Percentiles rank a stretch among this genome's conserved stretches.
phyloP scores from a whole-genome alignment of 2,113 vertebrate genomes.

The Leptosomus discolor region DNA sequence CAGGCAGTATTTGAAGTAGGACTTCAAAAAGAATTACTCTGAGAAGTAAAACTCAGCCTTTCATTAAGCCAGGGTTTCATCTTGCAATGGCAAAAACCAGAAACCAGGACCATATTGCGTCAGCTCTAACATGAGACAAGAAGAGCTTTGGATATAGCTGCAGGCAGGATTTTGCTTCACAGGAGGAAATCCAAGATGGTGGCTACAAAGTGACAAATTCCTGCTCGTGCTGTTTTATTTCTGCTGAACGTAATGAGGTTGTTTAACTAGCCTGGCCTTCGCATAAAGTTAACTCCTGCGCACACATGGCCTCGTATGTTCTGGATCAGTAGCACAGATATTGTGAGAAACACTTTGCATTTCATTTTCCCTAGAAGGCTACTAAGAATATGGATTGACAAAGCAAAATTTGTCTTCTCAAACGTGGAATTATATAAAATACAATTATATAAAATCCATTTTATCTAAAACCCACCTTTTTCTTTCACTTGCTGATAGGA shows the following conservation, averaged over 20 bases:
- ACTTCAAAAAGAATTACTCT: neutral
- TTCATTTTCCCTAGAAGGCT: neutral
- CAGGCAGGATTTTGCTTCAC: neutral
- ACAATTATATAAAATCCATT: neutral
- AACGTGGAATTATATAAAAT: neutral
- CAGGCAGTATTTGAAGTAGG: neutral
- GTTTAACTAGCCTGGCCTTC: neutral
- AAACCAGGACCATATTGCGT: neutral
- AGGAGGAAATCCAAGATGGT: conserved; percentile 1
- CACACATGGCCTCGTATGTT: neutral
- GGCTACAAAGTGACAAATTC: neutral
- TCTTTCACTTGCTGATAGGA: neutral
- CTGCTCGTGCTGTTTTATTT: neutral
- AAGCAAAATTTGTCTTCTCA: neutral
- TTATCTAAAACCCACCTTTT: no score
- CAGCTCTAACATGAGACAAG: neutral
- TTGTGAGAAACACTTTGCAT: neutral
- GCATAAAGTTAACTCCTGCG: neutral
- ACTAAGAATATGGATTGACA: neutral
- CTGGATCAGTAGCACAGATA: neutral
- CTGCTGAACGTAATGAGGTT: neutral
- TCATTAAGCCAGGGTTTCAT: neutral
- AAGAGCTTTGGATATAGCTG: neutral
- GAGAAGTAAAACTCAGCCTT: neutral
- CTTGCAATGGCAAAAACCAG: neutral